These are phyloP conservation scores for Tenebrio molitor DNA, from an alignment of 1,140 invertebrate species.

Conservation along the genomic window DNA sequence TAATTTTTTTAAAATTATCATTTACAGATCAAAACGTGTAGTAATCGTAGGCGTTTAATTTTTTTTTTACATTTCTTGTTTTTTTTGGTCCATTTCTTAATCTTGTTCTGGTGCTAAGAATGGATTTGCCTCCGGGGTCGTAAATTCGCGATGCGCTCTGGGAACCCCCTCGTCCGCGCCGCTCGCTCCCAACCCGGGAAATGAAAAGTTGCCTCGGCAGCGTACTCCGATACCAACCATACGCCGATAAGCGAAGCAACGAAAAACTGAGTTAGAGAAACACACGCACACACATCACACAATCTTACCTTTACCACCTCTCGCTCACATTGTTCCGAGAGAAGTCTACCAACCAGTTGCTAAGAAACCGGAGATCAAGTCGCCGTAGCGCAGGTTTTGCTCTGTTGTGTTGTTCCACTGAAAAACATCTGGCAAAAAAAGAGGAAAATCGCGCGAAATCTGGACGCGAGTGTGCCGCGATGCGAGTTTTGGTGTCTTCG, in stretches of 20 bases:
- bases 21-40: too few relatives aligned
- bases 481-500: background rate
- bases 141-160: too few relatives aligned
- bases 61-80: too few relatives aligned
- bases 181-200: too few relatives aligned
- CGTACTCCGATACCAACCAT: slow-evolving; percentile 32
- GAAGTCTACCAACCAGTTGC: slow-evolving; percentile 32
- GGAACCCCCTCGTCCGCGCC: too few relatives aligned
- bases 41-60: too few relatives aligned
- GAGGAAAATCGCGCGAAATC: background rate
- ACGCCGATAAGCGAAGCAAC: slow-evolving; percentile 14
- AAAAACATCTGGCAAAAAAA: slow-evolving; percentile 3
- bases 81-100: too few relatives aligned
- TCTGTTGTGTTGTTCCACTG: background rate
- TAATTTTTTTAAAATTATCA: too few relatives aligned
- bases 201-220: slow-evolving; percentile 17
- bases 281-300: too few relatives aligned
- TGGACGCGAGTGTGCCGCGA: background rate
- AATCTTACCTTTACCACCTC: slow-evolving; percentile 40
- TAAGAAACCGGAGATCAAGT: slow-evolving; percentile 31
- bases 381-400: slow-evolving; percentile 10
- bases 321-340: slow-evolving; percentile 36
- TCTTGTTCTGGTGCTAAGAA: too few relatives aligned
- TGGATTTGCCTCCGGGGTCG: too few relatives aligned
- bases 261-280: slow-evolving; percentile 18